Base-by-base conservation (phyloP, 1,140 invertebrate species). In the Drosophila eugracilis region DNA sequence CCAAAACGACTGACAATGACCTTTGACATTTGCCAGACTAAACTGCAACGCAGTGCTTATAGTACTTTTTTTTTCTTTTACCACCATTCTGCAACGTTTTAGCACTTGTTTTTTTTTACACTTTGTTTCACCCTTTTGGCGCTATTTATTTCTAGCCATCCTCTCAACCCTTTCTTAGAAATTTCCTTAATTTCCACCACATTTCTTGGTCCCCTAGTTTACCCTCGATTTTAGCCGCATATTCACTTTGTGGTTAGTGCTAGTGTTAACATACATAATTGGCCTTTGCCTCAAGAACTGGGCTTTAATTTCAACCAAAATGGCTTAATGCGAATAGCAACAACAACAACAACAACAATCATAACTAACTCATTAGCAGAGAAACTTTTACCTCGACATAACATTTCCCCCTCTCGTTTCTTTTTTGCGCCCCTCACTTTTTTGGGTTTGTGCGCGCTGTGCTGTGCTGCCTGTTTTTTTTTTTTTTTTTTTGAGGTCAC, bases 401-500 rank as follows among this genome's bases (percentile, higher is more conserved):
- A 7, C 45, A 4, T 19, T 12, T 24, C 6, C 14, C 19, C 9
- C 4, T 7, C 17, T 22, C 30, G 30, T 19, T 15, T 24, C 19
- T 21, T 6, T 12, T 41, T 48, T 30, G 4, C 63, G 28, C 28
- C 28, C 9, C 9, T 10, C 9, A 30, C 28, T 10, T 10, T 32
- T 32, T 12, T 32, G 9, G 30, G 30, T 36, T n/a, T n/a, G n/a
- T n/a, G n/a, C n/a, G n/a, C n/a, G n/a, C n/a, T n/a, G n/a, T n/a
- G n/a, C n/a, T n/a, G n/a, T 21, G 12, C 26, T 21, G 7, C 19
- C 15, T 34, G 36, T 32, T 74, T 74, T n/a, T n/a, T n/a, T n/a
- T n/a, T n/a, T n/a, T n/a, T n/a, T n/a, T n/a, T n/a, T n/a, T 85
- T 78, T 84, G 75, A 73, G 80, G 80, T 84, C 76, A 86, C 81